Evolutionary conservation across 1,140 invertebrate species (phyloP).

Genomic region (Macrobrachium rosenbergii): DNA sequence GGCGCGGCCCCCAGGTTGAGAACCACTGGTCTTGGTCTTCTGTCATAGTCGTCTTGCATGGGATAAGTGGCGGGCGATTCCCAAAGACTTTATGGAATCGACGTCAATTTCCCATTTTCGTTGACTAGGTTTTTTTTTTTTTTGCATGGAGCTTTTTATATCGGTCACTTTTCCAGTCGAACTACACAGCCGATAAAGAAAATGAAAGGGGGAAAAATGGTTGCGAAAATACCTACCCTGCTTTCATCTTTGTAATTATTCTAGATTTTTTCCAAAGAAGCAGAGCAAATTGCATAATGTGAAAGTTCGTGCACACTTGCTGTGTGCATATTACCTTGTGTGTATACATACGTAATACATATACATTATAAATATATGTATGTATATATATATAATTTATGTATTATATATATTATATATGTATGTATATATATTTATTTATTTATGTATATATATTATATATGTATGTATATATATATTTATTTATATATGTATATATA

Average conservation of each 20-base stretch:
- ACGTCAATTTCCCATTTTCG: conserved; percentile 37
- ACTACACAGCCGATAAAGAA: not conserved
- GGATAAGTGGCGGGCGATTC: conserved; percentile 9
- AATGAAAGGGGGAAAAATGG: not conserved
- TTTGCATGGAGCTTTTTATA: not conserved
- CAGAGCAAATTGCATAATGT: too few relatives aligned
- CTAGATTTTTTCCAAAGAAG: not conserved
- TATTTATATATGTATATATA: too few relatives aligned
- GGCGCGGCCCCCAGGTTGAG: too few relatives aligned
- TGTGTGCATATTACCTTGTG: not conserved
- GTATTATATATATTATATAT: too few relatives aligned
- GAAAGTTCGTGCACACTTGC: not conserved
- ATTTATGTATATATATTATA: too few relatives aligned
- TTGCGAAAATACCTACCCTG: not conserved
- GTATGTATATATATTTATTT: too few relatives aligned
- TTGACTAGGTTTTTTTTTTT: conserved; percentile 9
- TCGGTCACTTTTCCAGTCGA: not conserved
- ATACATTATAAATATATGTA: not conserved
- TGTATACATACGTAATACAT: not conserved
- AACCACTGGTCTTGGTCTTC: too few relatives aligned
- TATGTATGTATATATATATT: too few relatives aligned
- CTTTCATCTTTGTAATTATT: not conserved
- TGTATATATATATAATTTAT: too few relatives aligned
- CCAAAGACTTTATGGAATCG: conserved; percentile 5
- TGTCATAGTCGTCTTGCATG: too few relatives aligned